Evolutionary conservation across 2,113 vertebrate species (phyloP), one percentile per base, ranked within the genome.

Genomic region (Ailurus styani): DNA sequence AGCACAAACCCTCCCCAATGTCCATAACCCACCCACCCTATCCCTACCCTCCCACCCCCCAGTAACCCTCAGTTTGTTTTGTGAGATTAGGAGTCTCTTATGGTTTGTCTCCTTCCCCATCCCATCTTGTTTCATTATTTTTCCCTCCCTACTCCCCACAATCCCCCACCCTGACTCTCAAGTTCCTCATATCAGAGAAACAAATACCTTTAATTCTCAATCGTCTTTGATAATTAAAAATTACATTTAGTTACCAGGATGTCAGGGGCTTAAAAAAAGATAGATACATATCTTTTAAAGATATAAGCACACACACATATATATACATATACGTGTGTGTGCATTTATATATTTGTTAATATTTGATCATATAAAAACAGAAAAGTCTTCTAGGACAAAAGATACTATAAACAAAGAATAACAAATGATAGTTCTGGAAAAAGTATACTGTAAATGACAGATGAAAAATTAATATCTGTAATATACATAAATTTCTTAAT

Each of bases 231-330:
- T 93, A 91, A 96, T 73, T 93, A 34, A 84, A 50, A 47, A 83
- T 90, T 77, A 21, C 4, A n/a, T 77, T 77, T 87, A 85, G 52
- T 77, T 95, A 77, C 25, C 70, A 27, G 68, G 62, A 52, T 94
- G 64, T 93, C 20, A 87, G 54, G 72, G 66, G 17, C 29, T 66
- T 96, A 83, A 92, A 92, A 91, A 95, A 83, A 84, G 27, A 66
- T 37, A 54, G 37, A 55, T 64, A 9, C 13, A 7, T 81, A 29
- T 95, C 8, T 82, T 75, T 79, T n/a, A 96, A 75, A 68, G 95
- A 57, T 40, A n/a, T 84, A 93, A 57, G 73, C 13, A 60, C 42
- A 54, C 6, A 57, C 29, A 93, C 29, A 77, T 10, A 70, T 4
- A 70, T 4, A 55, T 29, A 45, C 17, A 17, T 18, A 70, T 14